A percentile compares a stretch with the other conserved stretches of the same genome.
Conservation (phyloP, 2,797 vertebrate species). For the Heliangelus exortis region DNA sequence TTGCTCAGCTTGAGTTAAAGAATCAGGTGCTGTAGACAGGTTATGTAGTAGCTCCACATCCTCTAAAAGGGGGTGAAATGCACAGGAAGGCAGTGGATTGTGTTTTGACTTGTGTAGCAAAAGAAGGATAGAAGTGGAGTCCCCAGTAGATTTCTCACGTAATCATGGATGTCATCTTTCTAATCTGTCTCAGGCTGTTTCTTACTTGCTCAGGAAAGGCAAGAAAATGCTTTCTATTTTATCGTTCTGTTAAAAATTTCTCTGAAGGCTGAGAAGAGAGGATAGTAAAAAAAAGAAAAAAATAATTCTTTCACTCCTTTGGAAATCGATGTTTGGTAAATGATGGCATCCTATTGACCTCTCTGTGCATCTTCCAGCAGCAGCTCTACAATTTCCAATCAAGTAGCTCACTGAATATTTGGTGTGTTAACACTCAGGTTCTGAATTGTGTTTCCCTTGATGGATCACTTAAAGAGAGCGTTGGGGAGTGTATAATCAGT, state of each 20-base stretch:
- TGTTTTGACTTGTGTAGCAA: neutral
- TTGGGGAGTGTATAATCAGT: neutral
- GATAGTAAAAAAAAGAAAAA: neutral
- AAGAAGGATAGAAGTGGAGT: neutral
- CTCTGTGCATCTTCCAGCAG: neutral
- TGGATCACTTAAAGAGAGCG: neutral
- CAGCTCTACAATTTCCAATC: neutral
- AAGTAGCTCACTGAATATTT: neutral
- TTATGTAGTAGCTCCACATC: neutral
- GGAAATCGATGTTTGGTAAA: neutral
- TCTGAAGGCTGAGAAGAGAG: neutral
- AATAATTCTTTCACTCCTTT: neutral
- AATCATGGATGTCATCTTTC: neutral
- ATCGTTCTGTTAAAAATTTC: neutral
- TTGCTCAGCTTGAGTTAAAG: neutral
- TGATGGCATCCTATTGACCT: neutral
- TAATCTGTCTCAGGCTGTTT: neutral
- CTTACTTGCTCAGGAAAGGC: neutral
- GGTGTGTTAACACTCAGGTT: neutral
- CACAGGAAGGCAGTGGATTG: neutral
- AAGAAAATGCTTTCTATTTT: neutral
- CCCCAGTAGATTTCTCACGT: neutral
- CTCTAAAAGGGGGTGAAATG: neutral
- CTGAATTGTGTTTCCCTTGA: neutral
- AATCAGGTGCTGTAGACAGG: neutral